These are phyloP conservation scores for Buathra laborator DNA, from an alignment of 2,888 invertebrate species.

Conservation along the genomic window DNA sequence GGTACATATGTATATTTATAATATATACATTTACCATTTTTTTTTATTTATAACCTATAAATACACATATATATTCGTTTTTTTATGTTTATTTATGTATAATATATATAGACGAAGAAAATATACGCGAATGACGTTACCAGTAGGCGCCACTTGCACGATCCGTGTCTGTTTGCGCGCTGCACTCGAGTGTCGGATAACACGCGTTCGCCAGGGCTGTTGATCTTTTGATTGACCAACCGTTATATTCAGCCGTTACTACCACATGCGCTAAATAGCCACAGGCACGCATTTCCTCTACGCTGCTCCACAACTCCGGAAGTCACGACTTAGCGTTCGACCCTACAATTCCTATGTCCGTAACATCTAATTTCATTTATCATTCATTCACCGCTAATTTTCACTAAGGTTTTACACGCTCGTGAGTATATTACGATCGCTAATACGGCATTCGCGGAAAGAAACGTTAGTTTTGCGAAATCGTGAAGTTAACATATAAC, in stretches of 20 bases:
- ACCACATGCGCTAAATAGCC: background rate
- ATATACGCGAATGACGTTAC: background rate
- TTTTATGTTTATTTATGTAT: background rate
- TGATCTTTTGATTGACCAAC: slow-evolving; percentile 3
- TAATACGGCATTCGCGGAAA: too few species aligned
- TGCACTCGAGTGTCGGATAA: slow-evolving; percentile 4
- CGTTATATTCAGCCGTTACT: slow-evolving; percentile 2
- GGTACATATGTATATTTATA: background rate
- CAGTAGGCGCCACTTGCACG: slow-evolving; percentile 8
- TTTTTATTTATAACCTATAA: too few species aligned
- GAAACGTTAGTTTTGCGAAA: background rate
- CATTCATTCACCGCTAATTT: background rate
- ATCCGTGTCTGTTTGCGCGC: background rate
- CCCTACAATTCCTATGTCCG: background rate
- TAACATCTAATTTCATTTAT: background rate
- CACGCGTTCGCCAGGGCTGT: background rate
- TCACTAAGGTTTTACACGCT: background rate
- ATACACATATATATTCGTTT: background rate
- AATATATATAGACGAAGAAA: background rate
- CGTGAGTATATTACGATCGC: too few species aligned
- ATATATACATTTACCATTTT: background rate
- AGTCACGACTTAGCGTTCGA: slow-evolving; percentile 15
- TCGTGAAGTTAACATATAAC: background rate
- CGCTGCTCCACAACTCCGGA: slow-evolving; percentile 13
- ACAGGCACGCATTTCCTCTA: background rate